Conservation (phyloP, 2,797 vertebrate species). For the Enteromius treurensis region DNA sequence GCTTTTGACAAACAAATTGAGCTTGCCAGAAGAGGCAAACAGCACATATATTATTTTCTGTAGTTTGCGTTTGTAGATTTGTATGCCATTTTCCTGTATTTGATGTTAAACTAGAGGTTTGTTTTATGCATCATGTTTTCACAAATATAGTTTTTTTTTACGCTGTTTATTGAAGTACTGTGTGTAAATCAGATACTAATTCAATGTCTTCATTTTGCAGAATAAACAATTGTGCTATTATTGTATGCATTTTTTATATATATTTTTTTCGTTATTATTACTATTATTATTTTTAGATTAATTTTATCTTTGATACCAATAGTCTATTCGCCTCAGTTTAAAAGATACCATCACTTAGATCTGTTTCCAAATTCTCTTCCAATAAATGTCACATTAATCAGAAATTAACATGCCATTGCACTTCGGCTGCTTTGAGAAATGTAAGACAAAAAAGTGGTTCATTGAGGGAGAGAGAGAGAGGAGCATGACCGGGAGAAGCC, state of each 20-base stretch:
- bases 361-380: constrained; percentile 7
- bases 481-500: background rate
- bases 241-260: background rate
- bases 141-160: background rate
- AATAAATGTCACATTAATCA: background rate
- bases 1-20: constrained; percentile 33
- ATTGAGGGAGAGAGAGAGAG: background rate
- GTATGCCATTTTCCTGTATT: background rate
- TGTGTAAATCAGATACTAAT: constrained; percentile 17
- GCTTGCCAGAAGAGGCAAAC: constrained; percentile 8
- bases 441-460: constrained; percentile 7
- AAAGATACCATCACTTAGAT: background rate
- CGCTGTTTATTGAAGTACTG: background rate
- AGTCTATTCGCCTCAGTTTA: background rate
- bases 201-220: background rate
- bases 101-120: constrained; percentile 11
- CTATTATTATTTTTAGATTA: background rate
- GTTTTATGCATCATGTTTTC: constrained; percentile 20
- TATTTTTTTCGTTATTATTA: background rate
- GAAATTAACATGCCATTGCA: constrained; percentile 15
- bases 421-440: constrained; percentile 4
- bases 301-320: background rate
- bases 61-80: constrained; percentile 21
- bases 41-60: constrained; percentile 13
- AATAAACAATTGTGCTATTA: background rate